phyloP scores from a whole-genome alignment of 2,797 vertebrate genomes.

The Sylvilagus floridanus region DNA sequence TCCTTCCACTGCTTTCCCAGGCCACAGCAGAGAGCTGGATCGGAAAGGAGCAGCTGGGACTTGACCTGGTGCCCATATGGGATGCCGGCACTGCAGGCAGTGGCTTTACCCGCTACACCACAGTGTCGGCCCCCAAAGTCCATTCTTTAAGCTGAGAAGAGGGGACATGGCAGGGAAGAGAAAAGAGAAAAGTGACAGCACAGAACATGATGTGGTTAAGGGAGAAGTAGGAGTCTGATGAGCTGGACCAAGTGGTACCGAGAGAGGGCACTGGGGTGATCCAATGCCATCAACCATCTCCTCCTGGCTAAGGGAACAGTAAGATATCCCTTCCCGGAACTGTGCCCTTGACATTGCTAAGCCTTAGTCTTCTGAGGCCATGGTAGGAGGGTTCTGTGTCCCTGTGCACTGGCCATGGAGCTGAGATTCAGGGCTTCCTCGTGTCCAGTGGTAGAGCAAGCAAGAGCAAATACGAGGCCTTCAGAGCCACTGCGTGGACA shows the following conservation, averaged over 20 bases:
- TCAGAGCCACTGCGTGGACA: background rate
- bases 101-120: too few relatives aligned
- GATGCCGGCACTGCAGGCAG: too few relatives aligned
- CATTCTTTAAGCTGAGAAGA: background rate
- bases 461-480: conserved; percentile 9
- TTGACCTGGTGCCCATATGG: too few relatives aligned
- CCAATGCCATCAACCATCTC: background rate
- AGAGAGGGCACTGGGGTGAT: background rate
- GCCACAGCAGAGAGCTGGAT: too few relatives aligned
- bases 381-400: background rate
- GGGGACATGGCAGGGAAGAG: background rate
- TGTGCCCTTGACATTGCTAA: background rate
- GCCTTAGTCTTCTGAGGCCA: background rate
- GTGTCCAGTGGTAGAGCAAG: background rate
- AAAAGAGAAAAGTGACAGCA: background rate
- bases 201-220: background rate
- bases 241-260: background rate
- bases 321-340: background rate
- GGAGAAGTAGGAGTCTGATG: background rate
- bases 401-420: background rate
- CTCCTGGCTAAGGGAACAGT: background rate
- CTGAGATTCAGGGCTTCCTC: background rate
- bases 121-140: background rate
- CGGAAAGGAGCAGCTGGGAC: too few relatives aligned
- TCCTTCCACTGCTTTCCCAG: too few relatives aligned